Evolutionary conservation across 1,140 invertebrate genomes (phyloP), one percentile per base, ranked within the genome.

Genomic region (Zaprionus africanus): DNA sequence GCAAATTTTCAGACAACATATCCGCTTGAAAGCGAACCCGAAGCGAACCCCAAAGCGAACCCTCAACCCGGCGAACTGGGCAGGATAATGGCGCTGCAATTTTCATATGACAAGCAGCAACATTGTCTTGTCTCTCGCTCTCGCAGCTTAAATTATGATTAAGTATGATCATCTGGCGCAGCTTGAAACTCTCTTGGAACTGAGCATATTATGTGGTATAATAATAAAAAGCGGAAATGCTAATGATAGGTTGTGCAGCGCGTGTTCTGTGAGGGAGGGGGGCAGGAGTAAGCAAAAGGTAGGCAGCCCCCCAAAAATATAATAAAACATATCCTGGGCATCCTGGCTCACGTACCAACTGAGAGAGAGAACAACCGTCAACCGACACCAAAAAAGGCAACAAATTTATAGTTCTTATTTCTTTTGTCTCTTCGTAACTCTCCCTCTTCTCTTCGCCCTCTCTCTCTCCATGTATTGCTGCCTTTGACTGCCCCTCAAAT

Each of bases 201-300:
- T 46, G 4, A 46, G 41, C 41, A 31, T 63, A 73, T 68, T 68
- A 78, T 75, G 67, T 70, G 36, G 71, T 64, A 81, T 83, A 88
- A 91, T 91, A 91, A 91, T 91, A 91, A 91, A 91, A 91, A 91
- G 88, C 88, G 88, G 88, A 91, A 91, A 91, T 91, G 79, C 88
- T 91, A 91, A 91, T 91, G 88, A 91, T 91, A 91, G 88, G 88
- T 82, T 82, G 56, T 4, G 80, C 19, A 61, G 53, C 59, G 54
- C 56, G 31, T 60, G 78, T 79, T 79, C 70, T 62, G 54, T 59
- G 56, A 46, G 43, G 56, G 36, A 36, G 56, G 22, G 59, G 24
- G 24, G 4, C 24, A 6, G 51, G 4, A 7, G 51, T 24, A 0
- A 22, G 5, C 5, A 26, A 13, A 2, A 9, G 17, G n/a, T 13